Evolutionary conservation across 2,888 invertebrate genomes (phyloP).

Genomic region (Marronus borbonicus): DNA sequence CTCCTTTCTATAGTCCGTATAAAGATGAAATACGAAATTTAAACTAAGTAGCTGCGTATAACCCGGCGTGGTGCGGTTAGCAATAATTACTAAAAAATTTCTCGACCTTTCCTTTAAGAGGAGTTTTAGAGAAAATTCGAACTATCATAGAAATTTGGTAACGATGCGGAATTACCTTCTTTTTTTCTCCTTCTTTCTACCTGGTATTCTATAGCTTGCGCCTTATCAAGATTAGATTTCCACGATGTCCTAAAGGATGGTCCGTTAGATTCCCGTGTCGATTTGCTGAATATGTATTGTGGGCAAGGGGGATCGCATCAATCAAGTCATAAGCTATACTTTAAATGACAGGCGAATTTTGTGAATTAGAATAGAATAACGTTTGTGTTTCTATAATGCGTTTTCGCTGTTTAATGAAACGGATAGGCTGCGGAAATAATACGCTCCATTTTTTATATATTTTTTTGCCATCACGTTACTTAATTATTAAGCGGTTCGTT

Average conservation of each 20-base stretch:
- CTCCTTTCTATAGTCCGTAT: not conserved
- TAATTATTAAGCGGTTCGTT: constrained; percentile 51
- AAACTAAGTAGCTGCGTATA: constrained; percentile 62
- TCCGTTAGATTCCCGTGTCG: not conserved
- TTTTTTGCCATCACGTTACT: constrained; percentile 40
- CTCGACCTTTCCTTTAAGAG: constrained; percentile 51
- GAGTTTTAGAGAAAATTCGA: constrained; percentile 61
- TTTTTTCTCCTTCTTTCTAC: constrained; percentile 62
- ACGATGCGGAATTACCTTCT: constrained; percentile 63
- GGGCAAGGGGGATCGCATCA: constrained; percentile 61
- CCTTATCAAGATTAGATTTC: constrained; percentile 47
- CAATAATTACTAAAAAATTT: constrained; percentile 64
- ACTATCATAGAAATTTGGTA: constrained; percentile 53
- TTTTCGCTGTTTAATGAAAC: constrained; percentile 47
- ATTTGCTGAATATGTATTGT: constrained; percentile 55
- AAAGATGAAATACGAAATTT: constrained; percentile 60
- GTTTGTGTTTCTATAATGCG: constrained; percentile 46
- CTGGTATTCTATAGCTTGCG: constrained; percentile 28
- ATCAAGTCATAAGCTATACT: constrained; percentile 67
- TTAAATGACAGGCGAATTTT: constrained; percentile 66
- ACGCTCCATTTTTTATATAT: constrained; percentile 24
- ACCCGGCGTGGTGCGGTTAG: constrained; percentile 56
- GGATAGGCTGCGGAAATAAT: constrained; percentile 21
- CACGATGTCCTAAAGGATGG: not conserved
- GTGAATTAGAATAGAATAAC: constrained; percentile 62